Evolutionary conservation across 2,797 vertebrate genomes (phyloP).

Genomic region (Hippoglossus hippoglossus): DNA sequence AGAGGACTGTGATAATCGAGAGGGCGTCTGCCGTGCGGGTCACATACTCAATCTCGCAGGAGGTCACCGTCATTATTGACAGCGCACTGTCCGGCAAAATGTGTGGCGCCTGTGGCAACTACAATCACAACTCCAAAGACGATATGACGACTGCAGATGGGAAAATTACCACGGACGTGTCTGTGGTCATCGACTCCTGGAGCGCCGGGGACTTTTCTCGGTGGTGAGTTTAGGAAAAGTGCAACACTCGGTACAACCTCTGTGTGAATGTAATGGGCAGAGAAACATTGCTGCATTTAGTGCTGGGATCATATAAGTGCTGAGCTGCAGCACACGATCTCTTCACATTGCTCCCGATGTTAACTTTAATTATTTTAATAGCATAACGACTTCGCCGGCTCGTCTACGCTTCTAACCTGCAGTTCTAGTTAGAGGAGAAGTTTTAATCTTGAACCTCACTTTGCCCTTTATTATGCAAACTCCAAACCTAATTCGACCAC

Average conservation of each 20-base stretch:
- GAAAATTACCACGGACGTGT: slow-evolving; percentile 52
- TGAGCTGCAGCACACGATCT: slow-evolving; percentile 13
- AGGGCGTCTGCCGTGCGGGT: slow-evolving; percentile 70
- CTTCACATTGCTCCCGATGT: slow-evolving; percentile 5
- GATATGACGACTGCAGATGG: slow-evolving; percentile 72
- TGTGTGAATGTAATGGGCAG: slow-evolving; percentile 6
- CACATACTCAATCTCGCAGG: slow-evolving; percentile 66
- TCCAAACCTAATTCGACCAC: slow-evolving; percentile 69
- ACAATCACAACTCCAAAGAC: slow-evolving; percentile 74
- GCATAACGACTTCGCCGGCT: slow-evolving; percentile 18
- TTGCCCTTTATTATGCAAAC: slow-evolving; percentile 58
- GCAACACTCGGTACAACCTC: background rate
- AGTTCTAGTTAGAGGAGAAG: slow-evolving; percentile 35
- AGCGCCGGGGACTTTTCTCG: slow-evolving; percentile 80
- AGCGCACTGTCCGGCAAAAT: slow-evolving; percentile 62
- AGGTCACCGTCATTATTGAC: slow-evolving; percentile 70
- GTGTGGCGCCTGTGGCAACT: slow-evolving; percentile 87
- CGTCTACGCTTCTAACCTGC: slow-evolving; percentile 29
- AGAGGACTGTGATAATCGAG: slow-evolving; percentile 67
- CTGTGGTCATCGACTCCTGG: slow-evolving; percentile 77
- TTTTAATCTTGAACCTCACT: slow-evolving; percentile 44
- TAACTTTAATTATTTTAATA: slow-evolving; percentile 43
- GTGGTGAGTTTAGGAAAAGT: slow-evolving; percentile 79
- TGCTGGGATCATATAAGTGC: slow-evolving; percentile 8
- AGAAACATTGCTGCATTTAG: slow-evolving; percentile 21